A percentile compares a stretch with the other conserved stretches of the same genome.
Conservation (phyloP, 92 coral and sea anemone species). For the Pocillopora grandis region DNA sequence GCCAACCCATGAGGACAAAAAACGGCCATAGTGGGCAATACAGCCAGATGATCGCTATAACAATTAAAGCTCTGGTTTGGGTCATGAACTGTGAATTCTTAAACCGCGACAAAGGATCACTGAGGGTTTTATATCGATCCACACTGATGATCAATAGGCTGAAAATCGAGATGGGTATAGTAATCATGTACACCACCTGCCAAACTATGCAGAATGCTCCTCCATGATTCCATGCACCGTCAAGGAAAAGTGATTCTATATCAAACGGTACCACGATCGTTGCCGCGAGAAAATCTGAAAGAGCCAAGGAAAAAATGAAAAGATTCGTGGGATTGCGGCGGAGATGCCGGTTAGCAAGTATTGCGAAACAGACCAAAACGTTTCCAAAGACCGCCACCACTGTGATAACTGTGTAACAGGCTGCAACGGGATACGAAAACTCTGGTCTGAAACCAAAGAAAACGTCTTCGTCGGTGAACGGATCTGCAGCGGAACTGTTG, state of each 20-base stretch:
- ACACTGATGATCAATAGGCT: conserved; percentile 68
- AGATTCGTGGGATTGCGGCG: conserved; percentile 54
- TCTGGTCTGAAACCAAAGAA: conserved; percentile 6
- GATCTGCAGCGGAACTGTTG: conserved; percentile 2
- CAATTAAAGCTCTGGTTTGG: conserved; percentile 46
- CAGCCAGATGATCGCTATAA: conserved; percentile 55
- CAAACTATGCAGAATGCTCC: conserved; percentile 61
- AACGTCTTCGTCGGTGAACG: not conserved
- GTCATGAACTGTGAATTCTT: conserved; percentile 73
- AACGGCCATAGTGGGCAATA: conserved; percentile 62
- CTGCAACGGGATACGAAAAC: conserved; percentile 12
- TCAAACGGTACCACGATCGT: conserved; percentile 61
- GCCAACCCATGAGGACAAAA: conserved; percentile 52
- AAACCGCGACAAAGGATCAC: conserved; percentile 69
- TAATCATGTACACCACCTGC: conserved; percentile 50
- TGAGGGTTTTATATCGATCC: conserved; percentile 72
- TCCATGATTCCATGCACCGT: conserved; percentile 67
- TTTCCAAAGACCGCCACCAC: conserved; percentile 48
- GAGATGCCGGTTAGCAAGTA: conserved; percentile 37
- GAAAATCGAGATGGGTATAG: conserved; percentile 70
- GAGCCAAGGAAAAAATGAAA: conserved; percentile 58
- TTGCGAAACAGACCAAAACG: conserved; percentile 55
- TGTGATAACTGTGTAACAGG: conserved; percentile 15
- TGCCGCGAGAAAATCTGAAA: conserved; percentile 52
- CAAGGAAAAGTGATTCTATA: conserved; percentile 62